A percentile compares a stretch with the other conserved stretches of the same genome.
Conservation (phyloP, 1,140 invertebrate genomes). For the Ceratina japonica region DNA sequence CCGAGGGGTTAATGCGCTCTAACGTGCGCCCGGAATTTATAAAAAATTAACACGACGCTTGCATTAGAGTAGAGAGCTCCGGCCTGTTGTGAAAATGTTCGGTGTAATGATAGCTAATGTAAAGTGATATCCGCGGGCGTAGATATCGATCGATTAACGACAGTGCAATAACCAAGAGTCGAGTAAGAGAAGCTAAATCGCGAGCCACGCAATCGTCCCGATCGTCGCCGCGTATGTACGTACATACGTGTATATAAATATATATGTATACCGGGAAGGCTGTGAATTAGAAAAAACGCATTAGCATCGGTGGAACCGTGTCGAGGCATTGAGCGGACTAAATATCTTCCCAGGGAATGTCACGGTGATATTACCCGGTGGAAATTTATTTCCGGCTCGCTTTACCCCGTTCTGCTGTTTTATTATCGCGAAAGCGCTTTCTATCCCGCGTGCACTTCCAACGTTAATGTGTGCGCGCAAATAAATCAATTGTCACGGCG, state of each 20-base stretch:
- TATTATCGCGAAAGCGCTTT: neutral
- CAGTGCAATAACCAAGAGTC: conserved; percentile 14
- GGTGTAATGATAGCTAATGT: too few species aligned
- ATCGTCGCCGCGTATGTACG: conserved; percentile 5
- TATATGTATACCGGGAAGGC: neutral
- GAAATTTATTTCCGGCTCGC: conserved; percentile 35
- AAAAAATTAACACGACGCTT: too few species aligned
- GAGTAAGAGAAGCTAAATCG: neutral
- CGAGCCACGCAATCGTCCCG: conserved; percentile 10
- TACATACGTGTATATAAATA: too few species aligned
- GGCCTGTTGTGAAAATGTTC: too few species aligned
- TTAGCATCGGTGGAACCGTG: conserved; percentile 47
- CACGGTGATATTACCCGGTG: conserved; percentile 24
- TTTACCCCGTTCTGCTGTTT: conserved; percentile 13
- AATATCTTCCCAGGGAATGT: conserved; percentile 22
- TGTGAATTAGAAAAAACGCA: conserved; percentile 41
- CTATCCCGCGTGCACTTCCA: neutral
- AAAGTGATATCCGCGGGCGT: conserved; percentile 4
- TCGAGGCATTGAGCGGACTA: conserved; percentile 30
- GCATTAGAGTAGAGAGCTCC: too few species aligned
- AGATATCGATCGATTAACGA: conserved; percentile 52
- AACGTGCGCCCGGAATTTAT: neutral
- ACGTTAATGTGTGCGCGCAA: neutral
- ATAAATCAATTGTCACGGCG: conserved; percentile 3
- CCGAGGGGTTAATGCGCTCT: too few species aligned